Percentiles rank a stretch among this genome's conserved stretches.
phyloP scores from a whole-genome alignment of 2,113 vertebrate species.

The Seriola aureovittata region DNA sequence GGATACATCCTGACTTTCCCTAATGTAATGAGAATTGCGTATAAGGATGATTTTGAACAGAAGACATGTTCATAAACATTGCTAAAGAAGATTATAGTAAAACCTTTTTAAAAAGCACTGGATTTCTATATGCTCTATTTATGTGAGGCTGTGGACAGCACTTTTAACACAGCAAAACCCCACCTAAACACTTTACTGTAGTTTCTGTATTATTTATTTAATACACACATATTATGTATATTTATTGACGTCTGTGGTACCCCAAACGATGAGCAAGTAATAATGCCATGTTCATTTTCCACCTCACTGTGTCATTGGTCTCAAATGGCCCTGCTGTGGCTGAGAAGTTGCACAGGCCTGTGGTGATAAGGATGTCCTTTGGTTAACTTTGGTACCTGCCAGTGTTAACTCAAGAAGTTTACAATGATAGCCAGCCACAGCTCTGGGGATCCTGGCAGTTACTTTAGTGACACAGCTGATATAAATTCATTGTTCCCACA shows the following conservation, averaged over 20 bases:
- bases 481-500: not conserved
- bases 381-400: not conserved
- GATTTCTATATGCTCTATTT: not conserved
- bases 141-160: not conserved
- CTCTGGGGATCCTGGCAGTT: not conserved
- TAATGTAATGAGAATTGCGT: not conserved
- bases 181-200: no score
- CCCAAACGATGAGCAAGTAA: constrained; percentile 16
- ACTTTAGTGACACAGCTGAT: not conserved
- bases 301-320: constrained; percentile 15
- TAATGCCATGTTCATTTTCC: constrained; percentile 22
- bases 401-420: not conserved
- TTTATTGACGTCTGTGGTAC: not conserved
- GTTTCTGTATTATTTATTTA: not conserved
- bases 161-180: no score
- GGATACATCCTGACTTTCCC: not conserved
- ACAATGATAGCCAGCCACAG: not conserved
- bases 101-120: not conserved
- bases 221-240: no score
- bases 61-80: not conserved
- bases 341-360: not conserved
- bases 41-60: no score
- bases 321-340: not conserved
- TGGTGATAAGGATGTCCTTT: not conserved
- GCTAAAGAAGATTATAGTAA: not conserved